A percentile compares a stretch with the other conserved stretches of the same genome.
Conservation (phyloP, 2,888 invertebrate species). For the Sturmia bella region DNA sequence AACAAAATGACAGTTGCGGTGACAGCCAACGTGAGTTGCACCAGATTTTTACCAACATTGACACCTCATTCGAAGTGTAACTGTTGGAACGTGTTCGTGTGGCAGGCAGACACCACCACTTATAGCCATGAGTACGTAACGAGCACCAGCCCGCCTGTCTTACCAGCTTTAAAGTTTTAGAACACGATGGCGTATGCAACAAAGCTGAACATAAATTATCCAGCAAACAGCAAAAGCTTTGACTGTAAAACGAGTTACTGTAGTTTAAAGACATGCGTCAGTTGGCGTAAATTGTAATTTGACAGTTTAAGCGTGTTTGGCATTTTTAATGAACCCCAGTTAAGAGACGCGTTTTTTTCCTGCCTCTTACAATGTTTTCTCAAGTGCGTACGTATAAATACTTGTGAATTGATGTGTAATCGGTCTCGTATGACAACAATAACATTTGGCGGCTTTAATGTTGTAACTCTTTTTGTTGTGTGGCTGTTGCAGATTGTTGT, state of each 20-base stretch:
- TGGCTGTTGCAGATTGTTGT: conserved; percentile 9
- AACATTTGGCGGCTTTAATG: conserved; percentile 37
- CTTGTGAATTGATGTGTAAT: conserved; percentile 41
- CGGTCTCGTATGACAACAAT: conserved; percentile 41
- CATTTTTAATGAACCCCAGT: conserved; percentile 68
- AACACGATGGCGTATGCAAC: conserved; percentile 17
- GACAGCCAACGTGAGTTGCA: conserved; percentile 70
- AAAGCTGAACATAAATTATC: conserved; percentile 48
- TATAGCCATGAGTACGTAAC: conserved; percentile 19
- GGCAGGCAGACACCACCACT: conserved; percentile 26
- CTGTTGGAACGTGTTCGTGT: conserved; percentile 54
- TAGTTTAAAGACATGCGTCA: conserved; percentile 59
- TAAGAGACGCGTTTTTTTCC: neutral
- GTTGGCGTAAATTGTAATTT: conserved; percentile 71
- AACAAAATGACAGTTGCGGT: conserved; percentile 65
- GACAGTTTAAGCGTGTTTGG: conserved; percentile 71
- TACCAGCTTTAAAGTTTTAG: conserved; percentile 8
- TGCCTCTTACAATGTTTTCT: conserved; percentile 21
- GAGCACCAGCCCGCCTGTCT: conserved; percentile 8
- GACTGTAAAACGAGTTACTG: conserved; percentile 42
- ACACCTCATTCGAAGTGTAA: conserved; percentile 57
- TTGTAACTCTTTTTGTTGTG: conserved; percentile 26
- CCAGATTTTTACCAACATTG: conserved; percentile 67
- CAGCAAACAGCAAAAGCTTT: conserved; percentile 38
- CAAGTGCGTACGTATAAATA: conserved; percentile 55